Evolutionary conservation across 2,888 invertebrate species (phyloP), one percentile per base, ranked within the genome.

Genomic region (Orthonychiurus folsomi): DNA sequence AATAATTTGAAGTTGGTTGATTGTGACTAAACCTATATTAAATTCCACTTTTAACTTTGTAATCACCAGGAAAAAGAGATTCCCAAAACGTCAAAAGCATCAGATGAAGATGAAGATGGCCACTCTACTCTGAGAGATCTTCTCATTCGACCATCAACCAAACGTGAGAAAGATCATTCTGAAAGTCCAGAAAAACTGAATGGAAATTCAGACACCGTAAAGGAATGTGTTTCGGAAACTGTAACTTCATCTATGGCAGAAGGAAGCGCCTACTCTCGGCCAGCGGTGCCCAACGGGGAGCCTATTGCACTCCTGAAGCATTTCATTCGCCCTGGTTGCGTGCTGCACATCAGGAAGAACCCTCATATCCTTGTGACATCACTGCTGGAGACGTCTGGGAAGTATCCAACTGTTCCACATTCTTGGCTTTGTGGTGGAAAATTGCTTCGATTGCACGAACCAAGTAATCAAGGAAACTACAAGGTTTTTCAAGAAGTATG

Each of bases 381-480:
- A 5, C n/a, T 52, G 5, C n/a, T 5, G 3, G 20, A 89, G 75
- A 90, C 89, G 60, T 85, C 84, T 71, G 79, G 85, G 58, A 75
- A 89, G 67, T 92, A 90, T 76, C 93, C 94, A 0, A 88, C 88
- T 63, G 88, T 90, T 27, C 91, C 92, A 1, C 95, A 96, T 76
- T 85, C 88, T 2, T 96, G 95, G 95, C 82, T 95, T 3, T 95
- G 95, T 76, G 88, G 92, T 75, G 95, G 95, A 3, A 88, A 87
- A 73, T 80, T 96, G 60, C 79, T 96, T 74, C 85, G 93, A 60
- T 83, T 96, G 60, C 86, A 87, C 15, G 90, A 93, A 74, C 85
- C 92, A 0, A 79, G 79, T 71, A 83, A 89, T 76, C 78, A 84
- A 0, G 86, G 87, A 75, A 91, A 94, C 77, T 84, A 86, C 73